Base-by-base conservation (phyloP, 2,113 vertebrate species). In the Meles meles region DNA sequence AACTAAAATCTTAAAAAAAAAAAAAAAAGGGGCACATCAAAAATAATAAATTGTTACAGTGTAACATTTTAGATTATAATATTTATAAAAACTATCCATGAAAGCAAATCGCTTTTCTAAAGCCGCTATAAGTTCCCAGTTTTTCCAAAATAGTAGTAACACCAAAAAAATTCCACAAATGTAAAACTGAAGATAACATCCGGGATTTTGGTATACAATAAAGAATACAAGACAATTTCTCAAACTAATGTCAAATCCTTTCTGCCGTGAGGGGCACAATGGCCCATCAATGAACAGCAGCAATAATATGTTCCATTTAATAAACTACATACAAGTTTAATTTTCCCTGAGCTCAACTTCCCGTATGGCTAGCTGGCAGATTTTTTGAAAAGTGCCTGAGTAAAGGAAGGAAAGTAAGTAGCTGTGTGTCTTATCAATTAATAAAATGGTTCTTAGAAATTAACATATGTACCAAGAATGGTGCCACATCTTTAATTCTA, bases 171-270 rank as follows among this genome's bases (percentile, higher is more conserved):
- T 8, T 72, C 29, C 42, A 37, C 27, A 23, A 88, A 82, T 13
- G 87, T 76, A 76, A 85, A 72, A 92, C 7, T 82, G 31, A 90
- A 65, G 59, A 83, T 76, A 96, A 59, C 52, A 76, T 76, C 61
- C 67, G 55, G 52, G 14, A 91, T 85, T 44, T 47, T 93, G 44
- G 20, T 61, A 25, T 93, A 61, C 11, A 95, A 88, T 67, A 59
- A 85, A 65, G 55, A 71, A 92, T 11, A 84, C 74, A 95, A 63
- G 37, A 88, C 17, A 94, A 76, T 83, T 96, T 74, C 55, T 93
- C 96, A 96, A 93, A 92, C n/a, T 83, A 82, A 80, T 63, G 42
- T 67, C 49, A 94, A 94, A 92, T 69, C 55, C 84, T 94, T 83
- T 77, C 20, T 67, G 86, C 87, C 55, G 84, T 13, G 20, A 83